Evolutionary conservation across 2,113 vertebrate genomes (phyloP).

Genomic region (Myotis brandtii): DNA sequence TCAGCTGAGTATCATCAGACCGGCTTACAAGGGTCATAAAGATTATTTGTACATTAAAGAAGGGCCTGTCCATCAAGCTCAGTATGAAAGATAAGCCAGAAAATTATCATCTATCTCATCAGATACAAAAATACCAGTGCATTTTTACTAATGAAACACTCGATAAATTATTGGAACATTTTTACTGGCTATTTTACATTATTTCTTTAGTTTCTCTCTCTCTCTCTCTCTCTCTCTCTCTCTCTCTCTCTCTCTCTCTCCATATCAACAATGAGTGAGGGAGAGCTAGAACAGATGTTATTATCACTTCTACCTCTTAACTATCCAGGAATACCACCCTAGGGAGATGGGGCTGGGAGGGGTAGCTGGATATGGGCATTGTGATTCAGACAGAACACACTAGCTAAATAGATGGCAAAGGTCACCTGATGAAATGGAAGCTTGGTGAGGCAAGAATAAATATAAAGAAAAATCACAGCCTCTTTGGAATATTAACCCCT

Average conservation of each 20-base stretch:
- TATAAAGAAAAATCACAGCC: neutral
- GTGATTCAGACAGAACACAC: slow-evolving; percentile 51
- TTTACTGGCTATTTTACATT: slow-evolving; percentile 52
- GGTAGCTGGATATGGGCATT: neutral
- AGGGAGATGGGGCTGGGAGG: neutral
- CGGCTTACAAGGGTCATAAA: slow-evolving; percentile 90
- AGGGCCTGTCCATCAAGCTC: slow-evolving; percentile 85
- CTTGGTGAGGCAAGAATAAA: slow-evolving; percentile 10
- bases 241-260: too few species aligned
- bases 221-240: neutral
- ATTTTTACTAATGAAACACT: slow-evolving; percentile 77
- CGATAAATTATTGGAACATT: slow-evolving; percentile 63
- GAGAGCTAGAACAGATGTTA: neutral
- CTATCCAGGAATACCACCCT: neutral
- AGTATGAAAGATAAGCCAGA: slow-evolving; percentile 60
- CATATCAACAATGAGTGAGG: neutral
- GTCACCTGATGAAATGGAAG: slow-evolving; percentile 23
- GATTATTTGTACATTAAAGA: slow-evolving; percentile 90
- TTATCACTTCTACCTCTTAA: neutral
- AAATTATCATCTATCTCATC: slow-evolving; percentile 70
- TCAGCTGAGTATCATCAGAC: slow-evolving; percentile 89
- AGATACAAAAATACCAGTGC: slow-evolving; percentile 65
- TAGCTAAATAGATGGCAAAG: slow-evolving; percentile 10
- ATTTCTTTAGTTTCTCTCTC: slow-evolving; percentile 38
- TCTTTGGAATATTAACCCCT: slow-evolving; percentile 44